Evolutionary conservation across 2,888 invertebrate genomes (phyloP).

Genomic region (Prosapia bicincta): DNA sequence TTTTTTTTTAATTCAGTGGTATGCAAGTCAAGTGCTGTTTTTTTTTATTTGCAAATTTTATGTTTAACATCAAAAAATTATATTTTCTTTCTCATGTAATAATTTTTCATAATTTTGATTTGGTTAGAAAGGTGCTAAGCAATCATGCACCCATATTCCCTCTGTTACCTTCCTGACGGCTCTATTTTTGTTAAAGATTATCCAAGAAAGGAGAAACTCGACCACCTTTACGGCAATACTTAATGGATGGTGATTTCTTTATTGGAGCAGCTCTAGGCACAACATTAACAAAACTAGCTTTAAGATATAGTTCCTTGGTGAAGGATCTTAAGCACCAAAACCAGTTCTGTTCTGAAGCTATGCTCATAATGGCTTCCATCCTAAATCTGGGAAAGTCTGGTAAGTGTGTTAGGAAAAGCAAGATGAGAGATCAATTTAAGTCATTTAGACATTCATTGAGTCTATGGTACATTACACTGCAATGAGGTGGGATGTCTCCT

Average conservation of each 20-base stretch:
- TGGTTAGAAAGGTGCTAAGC: background rate
- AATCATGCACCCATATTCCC: no score
- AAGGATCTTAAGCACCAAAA: slow-evolving; percentile 51
- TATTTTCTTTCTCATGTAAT: no score
- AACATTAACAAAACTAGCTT: slow-evolving; percentile 84
- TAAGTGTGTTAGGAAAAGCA: no score
- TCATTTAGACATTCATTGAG: no score
- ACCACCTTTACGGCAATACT: slow-evolving; percentile 79
- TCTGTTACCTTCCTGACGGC: no score
- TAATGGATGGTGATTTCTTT: slow-evolving; percentile 95
- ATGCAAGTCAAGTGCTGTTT: no score
- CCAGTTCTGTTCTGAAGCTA: slow-evolving; percentile 70
- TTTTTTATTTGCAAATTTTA: no score
- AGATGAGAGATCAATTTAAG: no score
- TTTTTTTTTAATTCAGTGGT: no score
- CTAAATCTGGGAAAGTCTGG: slow-evolving; percentile 81
- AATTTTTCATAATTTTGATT: slow-evolving; percentile 3
- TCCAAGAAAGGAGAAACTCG: slow-evolving; percentile 57
- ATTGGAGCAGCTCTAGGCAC: slow-evolving; percentile 90
- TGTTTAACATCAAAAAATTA: no score
- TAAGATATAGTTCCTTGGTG: slow-evolving; percentile 59
- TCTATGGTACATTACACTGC: no score
- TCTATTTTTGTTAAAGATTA: slow-evolving; percentile 23
- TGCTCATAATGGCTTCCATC: slow-evolving; percentile 84
- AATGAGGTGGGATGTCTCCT: no score